phyloP scores from a whole-genome alignment of 2,888 invertebrate species.

The Apamea anceps region DNA sequence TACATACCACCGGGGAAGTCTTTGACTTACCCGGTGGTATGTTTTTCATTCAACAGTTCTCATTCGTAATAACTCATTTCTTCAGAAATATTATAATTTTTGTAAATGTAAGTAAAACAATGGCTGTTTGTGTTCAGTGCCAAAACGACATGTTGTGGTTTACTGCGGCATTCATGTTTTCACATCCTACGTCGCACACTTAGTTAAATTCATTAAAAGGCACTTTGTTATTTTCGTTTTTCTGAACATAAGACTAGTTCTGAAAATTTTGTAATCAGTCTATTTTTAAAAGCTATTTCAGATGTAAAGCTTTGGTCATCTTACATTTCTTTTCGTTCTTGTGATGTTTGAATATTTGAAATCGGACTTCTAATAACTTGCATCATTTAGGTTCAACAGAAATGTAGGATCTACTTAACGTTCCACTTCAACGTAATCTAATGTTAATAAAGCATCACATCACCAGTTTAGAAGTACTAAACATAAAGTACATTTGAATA shows the following conservation, averaged over 20 bases:
- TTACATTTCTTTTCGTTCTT: not conserved
- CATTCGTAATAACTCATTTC: slow-evolving; percentile 1
- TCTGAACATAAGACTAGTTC: not conserved
- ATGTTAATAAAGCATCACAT: slow-evolving; percentile 25
- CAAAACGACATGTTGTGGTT: slow-evolving; percentile 40
- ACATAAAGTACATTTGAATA: slow-evolving; percentile 61
- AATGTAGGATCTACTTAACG: not conserved
- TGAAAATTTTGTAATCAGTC: not conserved
- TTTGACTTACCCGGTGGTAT: not conserved
- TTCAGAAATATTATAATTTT: slow-evolving; percentile 22
- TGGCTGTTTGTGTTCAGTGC: slow-evolving; percentile 24
- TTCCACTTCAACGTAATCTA: not conserved
- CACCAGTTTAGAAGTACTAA: slow-evolving; percentile 42
- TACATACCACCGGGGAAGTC: no score
- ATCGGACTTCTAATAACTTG: not conserved
- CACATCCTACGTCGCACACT: slow-evolving; percentile 16
- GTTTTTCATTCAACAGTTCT: not conserved
- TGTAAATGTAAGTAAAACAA: slow-evolving; percentile 19
- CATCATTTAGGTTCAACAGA: not conserved
- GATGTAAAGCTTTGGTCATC: not conserved
- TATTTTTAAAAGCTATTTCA: slow-evolving; percentile 4
- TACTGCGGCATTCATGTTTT: slow-evolving; percentile 28
- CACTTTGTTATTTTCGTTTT: slow-evolving; percentile 3
- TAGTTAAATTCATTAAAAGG: slow-evolving; percentile 35
- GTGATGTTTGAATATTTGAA: not conserved